phyloP scores from a whole-genome alignment of 2,113 vertebrate species.

The Pollimyrus isidori region DNA sequence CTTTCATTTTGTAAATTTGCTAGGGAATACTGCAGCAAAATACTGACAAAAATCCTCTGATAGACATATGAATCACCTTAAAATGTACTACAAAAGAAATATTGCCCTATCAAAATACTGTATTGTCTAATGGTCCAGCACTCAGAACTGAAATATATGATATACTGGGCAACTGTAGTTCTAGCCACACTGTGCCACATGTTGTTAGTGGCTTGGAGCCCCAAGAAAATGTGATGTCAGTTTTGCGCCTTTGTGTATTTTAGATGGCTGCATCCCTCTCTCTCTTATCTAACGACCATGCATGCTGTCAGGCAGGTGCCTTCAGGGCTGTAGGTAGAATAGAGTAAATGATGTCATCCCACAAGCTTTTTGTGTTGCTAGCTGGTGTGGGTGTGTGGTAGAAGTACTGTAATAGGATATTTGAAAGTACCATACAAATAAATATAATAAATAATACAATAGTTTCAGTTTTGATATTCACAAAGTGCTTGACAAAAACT shows the following conservation, averaged over 20 bases:
- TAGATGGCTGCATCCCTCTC: background rate
- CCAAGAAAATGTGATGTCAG: background rate
- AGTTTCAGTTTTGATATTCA: background rate
- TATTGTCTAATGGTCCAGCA: background rate
- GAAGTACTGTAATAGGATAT: background rate
- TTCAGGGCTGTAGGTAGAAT: background rate
- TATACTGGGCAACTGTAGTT: background rate
- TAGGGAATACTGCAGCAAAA: background rate
- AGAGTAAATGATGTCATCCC: background rate
- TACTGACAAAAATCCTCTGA: background rate
- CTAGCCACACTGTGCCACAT: background rate
- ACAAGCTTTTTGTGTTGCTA: background rate
- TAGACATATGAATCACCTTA: background rate
- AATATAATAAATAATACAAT: background rate
- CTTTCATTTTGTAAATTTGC: background rate
- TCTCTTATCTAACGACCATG: background rate
- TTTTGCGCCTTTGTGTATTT: background rate
- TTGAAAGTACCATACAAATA: background rate
- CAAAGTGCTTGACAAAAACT: background rate
- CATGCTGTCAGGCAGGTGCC: background rate
- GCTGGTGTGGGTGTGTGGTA: background rate
- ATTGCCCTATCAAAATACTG: background rate
- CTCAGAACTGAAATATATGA: background rate
- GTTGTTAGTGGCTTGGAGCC: background rate
- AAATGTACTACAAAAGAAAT: background rate